Conservation (phyloP, 2,113 vertebrate species). For the Tetrax tetrax region DNA sequence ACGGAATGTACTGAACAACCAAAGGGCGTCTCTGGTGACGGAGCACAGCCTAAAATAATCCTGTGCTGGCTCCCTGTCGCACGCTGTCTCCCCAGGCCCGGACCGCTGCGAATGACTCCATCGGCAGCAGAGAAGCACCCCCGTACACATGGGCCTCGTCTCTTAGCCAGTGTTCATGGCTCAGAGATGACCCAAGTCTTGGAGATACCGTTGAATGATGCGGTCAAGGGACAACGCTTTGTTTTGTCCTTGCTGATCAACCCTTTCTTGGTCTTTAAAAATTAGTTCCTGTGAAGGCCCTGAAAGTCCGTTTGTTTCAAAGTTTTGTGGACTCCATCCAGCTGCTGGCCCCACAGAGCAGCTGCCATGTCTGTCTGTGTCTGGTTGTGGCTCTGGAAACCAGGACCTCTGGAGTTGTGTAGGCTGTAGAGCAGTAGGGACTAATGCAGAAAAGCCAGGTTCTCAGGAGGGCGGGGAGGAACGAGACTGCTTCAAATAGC, state of each 20-base stretch:
- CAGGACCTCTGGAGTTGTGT: neutral
- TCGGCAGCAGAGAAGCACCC: neutral
- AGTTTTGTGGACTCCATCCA: neutral
- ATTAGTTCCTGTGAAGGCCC: neutral
- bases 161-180: accelerated
- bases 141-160: accelerated
- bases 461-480: neutral
- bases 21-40: neutral
- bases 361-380: accelerated
- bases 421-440: neutral
- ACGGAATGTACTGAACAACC: neutral
- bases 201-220: neutral
- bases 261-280: neutral
- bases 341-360: neutral
- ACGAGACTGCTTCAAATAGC: neutral
- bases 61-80: neutral
- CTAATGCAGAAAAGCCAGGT: neutral
- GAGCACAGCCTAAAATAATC: neutral
- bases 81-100: neutral
- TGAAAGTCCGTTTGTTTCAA: neutral
- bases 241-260: neutral
- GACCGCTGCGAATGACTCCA: neutral
- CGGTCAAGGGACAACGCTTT: neutral
- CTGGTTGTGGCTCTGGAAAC: neutral
- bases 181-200: neutral